Evolutionary conservation across 2,113 vertebrate species (phyloP).

Genomic region (Cacatua alba): DNA sequence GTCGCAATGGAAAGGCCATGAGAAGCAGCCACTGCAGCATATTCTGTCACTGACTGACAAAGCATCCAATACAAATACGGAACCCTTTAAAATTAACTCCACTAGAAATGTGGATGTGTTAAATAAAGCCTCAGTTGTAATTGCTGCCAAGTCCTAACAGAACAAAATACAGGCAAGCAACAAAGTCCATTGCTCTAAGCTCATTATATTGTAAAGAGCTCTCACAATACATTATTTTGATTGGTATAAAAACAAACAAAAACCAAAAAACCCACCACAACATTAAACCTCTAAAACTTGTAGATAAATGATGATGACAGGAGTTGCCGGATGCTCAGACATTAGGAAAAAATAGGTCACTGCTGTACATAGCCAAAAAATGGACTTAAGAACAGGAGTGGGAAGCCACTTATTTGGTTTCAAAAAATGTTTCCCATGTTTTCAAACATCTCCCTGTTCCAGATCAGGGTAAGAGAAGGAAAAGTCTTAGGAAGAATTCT

Average conservation of each 20-base stretch:
- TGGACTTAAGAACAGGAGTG: background rate
- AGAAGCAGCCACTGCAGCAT: background rate
- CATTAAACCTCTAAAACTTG: constrained; percentile 41
- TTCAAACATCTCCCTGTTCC: background rate
- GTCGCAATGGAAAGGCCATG: accelerated
- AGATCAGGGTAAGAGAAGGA: background rate
- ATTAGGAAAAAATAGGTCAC: background rate
- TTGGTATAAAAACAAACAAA: constrained; percentile 46
- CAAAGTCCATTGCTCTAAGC: constrained; percentile 40
- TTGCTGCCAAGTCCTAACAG: constrained; percentile 52
- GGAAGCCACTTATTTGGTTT: background rate
- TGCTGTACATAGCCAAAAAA: background rate
- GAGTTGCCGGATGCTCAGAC: background rate
- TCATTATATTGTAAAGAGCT: constrained; percentile 31
- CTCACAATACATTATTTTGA: constrained; percentile 55
- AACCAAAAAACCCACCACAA: background rate
- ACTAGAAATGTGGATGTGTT: constrained; percentile 16
- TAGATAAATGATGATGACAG: constrained; percentile 16
- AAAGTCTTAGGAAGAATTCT: background rate
- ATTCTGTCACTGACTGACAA: background rate
- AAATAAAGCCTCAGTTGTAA: constrained; percentile 55
- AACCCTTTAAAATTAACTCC: constrained; percentile 46
- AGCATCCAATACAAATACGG: background rate
- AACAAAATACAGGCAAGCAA: background rate
- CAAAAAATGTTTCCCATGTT: background rate